A percentile compares a stretch with the other conserved stretches of the same genome.
Conservation (phyloP, 2,797 vertebrate genomes). For the Todus mexicanus region DNA sequence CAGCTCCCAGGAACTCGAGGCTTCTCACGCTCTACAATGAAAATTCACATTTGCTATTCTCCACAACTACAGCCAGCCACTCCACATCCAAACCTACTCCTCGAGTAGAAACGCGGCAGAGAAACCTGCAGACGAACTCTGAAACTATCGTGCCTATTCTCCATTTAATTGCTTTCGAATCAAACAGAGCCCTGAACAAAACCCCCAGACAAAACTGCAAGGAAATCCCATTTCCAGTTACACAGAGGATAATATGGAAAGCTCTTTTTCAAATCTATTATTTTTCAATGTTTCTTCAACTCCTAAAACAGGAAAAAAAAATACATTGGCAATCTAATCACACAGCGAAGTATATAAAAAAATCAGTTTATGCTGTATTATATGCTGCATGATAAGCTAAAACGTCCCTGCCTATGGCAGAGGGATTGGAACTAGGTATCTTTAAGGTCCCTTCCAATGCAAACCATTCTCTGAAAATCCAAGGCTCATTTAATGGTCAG, state of each 20-base stretch:
- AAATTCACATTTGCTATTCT: neutral
- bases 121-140: neutral
- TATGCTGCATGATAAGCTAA: neutral
- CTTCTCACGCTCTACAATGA: rapidly evolving
- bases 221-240: neutral
- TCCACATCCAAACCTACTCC: neutral
- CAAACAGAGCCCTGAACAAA: neutral
- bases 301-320: neutral
- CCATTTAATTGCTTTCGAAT: neutral
- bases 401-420: no score
- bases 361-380: neutral
- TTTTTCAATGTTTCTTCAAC: neutral
- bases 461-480: no score
- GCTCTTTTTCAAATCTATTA: neutral
- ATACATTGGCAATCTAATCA: neutral
- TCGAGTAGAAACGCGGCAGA: rapidly evolving
- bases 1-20: neutral
- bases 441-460: no score
- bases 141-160: neutral
- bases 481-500: neutral
- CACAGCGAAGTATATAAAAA: neutral
- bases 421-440: no score
- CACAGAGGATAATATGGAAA: neutral
- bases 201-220: neutral
- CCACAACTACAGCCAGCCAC: neutral